These are phyloP conservation scores for Gadopsis marmoratus DNA, from an alignment of 2,797 vertebrate genomes.

Conservation along the genomic window DNA sequence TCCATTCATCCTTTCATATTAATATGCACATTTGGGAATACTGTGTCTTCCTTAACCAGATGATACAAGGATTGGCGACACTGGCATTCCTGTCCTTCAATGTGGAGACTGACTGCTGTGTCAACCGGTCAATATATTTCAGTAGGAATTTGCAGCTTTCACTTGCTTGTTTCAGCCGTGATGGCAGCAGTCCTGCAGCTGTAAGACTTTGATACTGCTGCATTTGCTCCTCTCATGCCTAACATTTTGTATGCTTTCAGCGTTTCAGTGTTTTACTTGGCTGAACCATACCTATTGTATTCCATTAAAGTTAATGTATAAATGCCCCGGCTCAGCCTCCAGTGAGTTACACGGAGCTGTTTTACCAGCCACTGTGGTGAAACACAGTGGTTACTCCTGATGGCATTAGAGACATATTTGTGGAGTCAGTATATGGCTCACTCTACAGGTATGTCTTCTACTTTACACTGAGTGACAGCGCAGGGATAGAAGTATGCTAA, in stretches of 20 bases:
- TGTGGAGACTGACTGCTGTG: neutral
- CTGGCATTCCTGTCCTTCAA: too few species aligned
- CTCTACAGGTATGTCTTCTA: slow-evolving; percentile 59
- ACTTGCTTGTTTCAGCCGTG: neutral
- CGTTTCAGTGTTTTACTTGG: slow-evolving; percentile 45
- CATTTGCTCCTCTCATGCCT: neutral
- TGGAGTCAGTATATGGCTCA: slow-evolving; percentile 39
- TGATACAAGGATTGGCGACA: neutral
- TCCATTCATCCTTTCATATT: neutral
- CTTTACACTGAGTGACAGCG: slow-evolving; percentile 58
- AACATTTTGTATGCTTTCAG: slow-evolving; percentile 19
- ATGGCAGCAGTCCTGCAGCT: slow-evolving; percentile 1
- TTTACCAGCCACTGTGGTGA: slow-evolving; percentile 45
- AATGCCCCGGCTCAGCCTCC: slow-evolving; percentile 12
- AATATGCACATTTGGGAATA: neutral
- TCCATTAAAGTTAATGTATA: slow-evolving; percentile 56
- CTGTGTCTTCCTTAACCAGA: neutral
- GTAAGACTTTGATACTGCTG: neutral
- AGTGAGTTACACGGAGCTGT: slow-evolving; percentile 16
- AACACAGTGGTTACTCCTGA: slow-evolving; percentile 61
- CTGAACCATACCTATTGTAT: slow-evolving; percentile 35
- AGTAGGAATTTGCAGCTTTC: neutral
- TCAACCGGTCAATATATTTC: neutral
- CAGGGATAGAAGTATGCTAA: slow-evolving; percentile 62
- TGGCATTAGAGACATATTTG: slow-evolving; percentile 63